Evolutionary conservation across 1,140 invertebrate species (phyloP), one percentile per base, ranked within the genome.

Genomic region (Drosophila elegans): DNA sequence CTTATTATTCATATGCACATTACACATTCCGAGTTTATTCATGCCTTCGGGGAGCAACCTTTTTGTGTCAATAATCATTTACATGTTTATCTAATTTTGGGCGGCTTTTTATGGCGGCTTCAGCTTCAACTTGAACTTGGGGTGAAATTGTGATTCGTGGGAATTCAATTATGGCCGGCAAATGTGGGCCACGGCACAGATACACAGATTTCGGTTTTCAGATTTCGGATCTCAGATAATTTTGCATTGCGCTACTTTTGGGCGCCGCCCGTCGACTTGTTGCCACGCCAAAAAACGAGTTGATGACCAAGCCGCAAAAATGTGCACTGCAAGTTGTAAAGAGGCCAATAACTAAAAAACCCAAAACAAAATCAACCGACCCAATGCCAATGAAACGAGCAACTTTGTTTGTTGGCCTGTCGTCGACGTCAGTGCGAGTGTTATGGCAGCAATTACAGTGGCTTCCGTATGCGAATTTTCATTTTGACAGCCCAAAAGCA

Each of bases 1-100:
- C 83, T 67, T 83, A 79, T 88, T 83, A 86, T 86, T 86, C 83
- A 86, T 86, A 85, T 85, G 82, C 84, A 86, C 68, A 86, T 86
- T 88, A 79, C 59, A 83, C 67, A 83, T 77, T 76, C 83, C 48
- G 79, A 88, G 73, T 82, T 86, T 79, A 86, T 88, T 63, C 78
- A 80, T 56, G 36, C 38, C 54, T 38, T 49, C 12, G 10, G 9
- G 9, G 36, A 12, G 42, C 11, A 59, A 77, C 78, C 81, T 78
- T 81, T 82, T 78, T 75, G 62, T 72, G 71, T 72, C 83, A 78
- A 82, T 86, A 86, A 85, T 59, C 78, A 82, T 86, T 86, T 86
- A 86, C 82, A 86, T 83, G 71, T 88, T 86, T 82, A 86, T 86
- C 83, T 86, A 79, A 88, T 88, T 88, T 88, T 79, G 66, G 59